Evolutionary conservation across 2,113 vertebrate genomes (phyloP), one percentile per base, ranked within the genome.

Genomic region (Otus sunia): DNA sequence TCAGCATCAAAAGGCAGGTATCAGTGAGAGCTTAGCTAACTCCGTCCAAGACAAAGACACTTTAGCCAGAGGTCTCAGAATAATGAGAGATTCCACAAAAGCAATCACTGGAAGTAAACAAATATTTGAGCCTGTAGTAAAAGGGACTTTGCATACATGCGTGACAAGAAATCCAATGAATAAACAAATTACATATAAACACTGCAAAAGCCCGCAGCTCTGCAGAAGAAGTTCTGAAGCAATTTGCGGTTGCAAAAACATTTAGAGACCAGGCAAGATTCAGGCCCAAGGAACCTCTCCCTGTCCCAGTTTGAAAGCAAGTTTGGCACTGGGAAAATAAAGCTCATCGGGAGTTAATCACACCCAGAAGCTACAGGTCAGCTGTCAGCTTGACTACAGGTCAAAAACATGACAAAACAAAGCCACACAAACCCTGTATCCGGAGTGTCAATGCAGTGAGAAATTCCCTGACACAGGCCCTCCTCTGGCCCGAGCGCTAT

Each of bases 11-110:
- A 86, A 88, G 36, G 45, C 25, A 92, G 69, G 80, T 30, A 96
- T 25, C 43, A 97, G 64, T 10, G 1, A 92, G 52, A 53, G 15
- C 43, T 91, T 94, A 95, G 30, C 10, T 43, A 50, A 72, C 75
- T 97, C 83, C 60, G 87, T 86, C 52, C 66, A 80, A 96, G 43
- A 85, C 86, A 96, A 91, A 96, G 90, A n/a, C 26, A n/a, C 26
- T 79, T 93, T 92, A 91, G 73, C 79, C 56, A 90, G 77, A 92
- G 56, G 55, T 94, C 78, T 90, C 76, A 85, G 58, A 47, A 47
- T 86, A 95, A 90, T 59, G 64, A 95, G 63, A 91, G 66, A 92
- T 43, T 81, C 59, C 25, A 81, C 63, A 93, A 95, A 94, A 93
- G 56, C 90, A 95, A 75, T 53, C 88, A 77, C 15, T 50, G 60